phyloP scores from a whole-genome alignment of 2,888 invertebrate genomes.

The Eupithecia abbreviata region DNA sequence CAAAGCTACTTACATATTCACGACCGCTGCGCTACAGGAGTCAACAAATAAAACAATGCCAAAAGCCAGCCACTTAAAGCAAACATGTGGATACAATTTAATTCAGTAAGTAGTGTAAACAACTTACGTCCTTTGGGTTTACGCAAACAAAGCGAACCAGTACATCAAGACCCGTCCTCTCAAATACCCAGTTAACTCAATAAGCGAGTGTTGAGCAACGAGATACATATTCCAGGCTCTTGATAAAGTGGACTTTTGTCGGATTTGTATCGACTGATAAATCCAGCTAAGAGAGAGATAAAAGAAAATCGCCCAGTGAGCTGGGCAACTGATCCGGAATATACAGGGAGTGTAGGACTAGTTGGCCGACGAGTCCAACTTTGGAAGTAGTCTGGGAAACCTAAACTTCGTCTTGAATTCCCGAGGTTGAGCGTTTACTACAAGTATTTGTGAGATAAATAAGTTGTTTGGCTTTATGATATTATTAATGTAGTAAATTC shows the following conservation, averaged over 20 bases:
- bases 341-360: conserved; percentile 14
- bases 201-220: conserved; percentile 49
- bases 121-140: conserved; percentile 56
- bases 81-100: conserved; percentile 73
- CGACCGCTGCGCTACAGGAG: neutral
- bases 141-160: conserved; percentile 58
- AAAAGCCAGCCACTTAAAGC: conserved; percentile 59
- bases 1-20: neutral
- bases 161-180: conserved; percentile 47
- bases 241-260: conserved; percentile 57
- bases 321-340: conserved; percentile 18
- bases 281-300: conserved; percentile 45
- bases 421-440: conserved; percentile 77
- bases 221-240: conserved; percentile 61
- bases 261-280: conserved; percentile 55
- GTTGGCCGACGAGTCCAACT: conserved; percentile 48
- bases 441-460: conserved; percentile 82
- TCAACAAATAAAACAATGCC: conserved; percentile 42
- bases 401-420: conserved; percentile 63
- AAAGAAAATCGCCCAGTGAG: conserved; percentile 19
- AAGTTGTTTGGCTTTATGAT: conserved; percentile 70
- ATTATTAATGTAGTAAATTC: conserved; percentile 64
- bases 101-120: conserved; percentile 80
- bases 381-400: conserved; percentile 56
- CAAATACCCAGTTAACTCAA: conserved; percentile 32